A percentile compares a stretch with the other conserved stretches of the same genome.
Evolutionary conservation across 2,113 vertebrate genomes (phyloP).

Genomic region (Sterrhoptilus dennistouni): DNA sequence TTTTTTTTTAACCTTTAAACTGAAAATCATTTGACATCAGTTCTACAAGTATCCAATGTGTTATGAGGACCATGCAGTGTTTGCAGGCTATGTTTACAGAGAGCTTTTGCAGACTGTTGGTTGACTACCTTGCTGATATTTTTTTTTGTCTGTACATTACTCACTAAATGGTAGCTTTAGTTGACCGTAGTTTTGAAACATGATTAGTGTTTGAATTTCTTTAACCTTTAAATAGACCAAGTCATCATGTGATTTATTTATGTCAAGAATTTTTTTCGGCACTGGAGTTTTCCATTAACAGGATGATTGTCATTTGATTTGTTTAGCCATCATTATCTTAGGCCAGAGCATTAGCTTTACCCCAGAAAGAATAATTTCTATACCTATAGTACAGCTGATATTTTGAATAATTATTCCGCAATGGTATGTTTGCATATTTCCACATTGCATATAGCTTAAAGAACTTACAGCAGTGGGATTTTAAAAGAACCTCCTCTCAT

Average conservation of each 20-base stretch:
- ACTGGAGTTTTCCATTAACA: not conserved
- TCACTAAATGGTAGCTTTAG: not conserved
- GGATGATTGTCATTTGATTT: not conserved
- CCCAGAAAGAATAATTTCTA: not conserved
- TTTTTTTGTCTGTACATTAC: not conserved
- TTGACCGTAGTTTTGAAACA: slow-evolving; percentile 6
- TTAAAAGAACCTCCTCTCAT: not conserved
- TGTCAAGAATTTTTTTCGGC: not conserved
- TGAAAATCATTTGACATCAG: not conserved
- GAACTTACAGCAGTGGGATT: not conserved
- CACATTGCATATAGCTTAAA: not conserved
- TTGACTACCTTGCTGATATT: not conserved
- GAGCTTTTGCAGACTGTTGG: not conserved
- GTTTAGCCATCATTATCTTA: not conserved
- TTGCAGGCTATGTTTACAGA: not conserved
- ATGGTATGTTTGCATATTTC: not conserved
- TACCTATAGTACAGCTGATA: not conserved
- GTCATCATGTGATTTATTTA: not conserved
- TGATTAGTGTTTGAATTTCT: slow-evolving; percentile 56
- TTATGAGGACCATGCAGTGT: not conserved
- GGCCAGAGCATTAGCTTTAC: not conserved
- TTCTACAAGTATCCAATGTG: not conserved
- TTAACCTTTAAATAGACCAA: slow-evolving; percentile 42
- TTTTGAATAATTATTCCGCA: not conserved
- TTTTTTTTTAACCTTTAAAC: not conserved